Conservation (phyloP, 2,113 vertebrate genomes). For the Elgaria multicarinata region DNA sequence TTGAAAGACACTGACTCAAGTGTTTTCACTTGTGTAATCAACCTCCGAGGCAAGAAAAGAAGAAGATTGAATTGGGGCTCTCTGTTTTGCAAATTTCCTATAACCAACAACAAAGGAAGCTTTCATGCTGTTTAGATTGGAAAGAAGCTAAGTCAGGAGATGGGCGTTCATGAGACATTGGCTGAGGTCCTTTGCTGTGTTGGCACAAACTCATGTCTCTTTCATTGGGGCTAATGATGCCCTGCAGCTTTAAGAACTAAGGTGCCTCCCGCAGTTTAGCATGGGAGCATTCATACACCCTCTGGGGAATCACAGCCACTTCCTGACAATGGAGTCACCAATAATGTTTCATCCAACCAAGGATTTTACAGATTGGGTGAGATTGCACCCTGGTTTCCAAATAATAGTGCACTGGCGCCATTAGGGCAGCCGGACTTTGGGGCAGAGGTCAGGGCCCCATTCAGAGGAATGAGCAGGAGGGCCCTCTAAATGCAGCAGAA, state of each 20-base stretch:
- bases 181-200: neutral
- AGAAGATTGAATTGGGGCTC: conserved; percentile 55
- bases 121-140: conserved; percentile 30
- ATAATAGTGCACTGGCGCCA: neutral
- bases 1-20: conserved; percentile 58
- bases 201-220: neutral
- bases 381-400: neutral
- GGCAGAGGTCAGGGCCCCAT: too few species aligned
- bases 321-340: conserved; percentile 35
- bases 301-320: conserved; percentile 42
- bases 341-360: conserved; percentile 37
- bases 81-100: conserved; percentile 33
- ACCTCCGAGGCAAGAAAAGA: conserved; percentile 51
- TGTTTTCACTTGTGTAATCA: conserved; percentile 62
- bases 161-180: conserved; percentile 54
- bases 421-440: too few species aligned
- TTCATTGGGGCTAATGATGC: neutral
- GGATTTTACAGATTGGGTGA: neutral
- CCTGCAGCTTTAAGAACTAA: neutral
- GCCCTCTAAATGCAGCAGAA: too few species aligned
- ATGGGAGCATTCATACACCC: conserved; percentile 45
- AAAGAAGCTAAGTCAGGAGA: conserved; percentile 60
- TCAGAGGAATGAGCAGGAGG: neutral
- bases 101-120: conserved; percentile 57
- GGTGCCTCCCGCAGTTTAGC: conserved; percentile 19